phyloP scores from a whole-genome alignment of 2,797 vertebrate genomes.

The Sebastiscus tertius region DNA sequence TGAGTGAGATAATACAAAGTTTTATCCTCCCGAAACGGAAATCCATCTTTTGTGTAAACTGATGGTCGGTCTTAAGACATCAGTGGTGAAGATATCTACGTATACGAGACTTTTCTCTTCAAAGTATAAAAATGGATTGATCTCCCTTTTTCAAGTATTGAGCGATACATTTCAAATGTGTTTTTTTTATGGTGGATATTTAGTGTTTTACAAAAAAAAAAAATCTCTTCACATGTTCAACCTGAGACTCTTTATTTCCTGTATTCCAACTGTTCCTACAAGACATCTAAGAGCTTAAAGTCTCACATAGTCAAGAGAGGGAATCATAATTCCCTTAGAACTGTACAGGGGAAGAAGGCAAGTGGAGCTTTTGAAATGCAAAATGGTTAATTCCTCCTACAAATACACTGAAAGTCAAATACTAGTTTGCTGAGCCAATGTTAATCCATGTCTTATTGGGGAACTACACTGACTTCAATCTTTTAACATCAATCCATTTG shows the following conservation, averaged over 20 bases:
- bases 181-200: not conserved
- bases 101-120: not conserved
- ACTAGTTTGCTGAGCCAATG: conserved; percentile 57
- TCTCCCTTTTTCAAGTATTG: not conserved
- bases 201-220: not conserved
- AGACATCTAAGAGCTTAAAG: conserved; percentile 58
- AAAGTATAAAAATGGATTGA: not conserved
- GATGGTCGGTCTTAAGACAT: not conserved
- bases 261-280: conserved; percentile 40
- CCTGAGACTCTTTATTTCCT: conserved; percentile 45
- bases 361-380: conserved; percentile 73
- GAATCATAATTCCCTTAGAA: conserved; percentile 60
- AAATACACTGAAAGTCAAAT: conserved; percentile 63
- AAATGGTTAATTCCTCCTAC: conserved; percentile 67
- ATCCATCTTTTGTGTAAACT: not conserved
- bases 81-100: not conserved
- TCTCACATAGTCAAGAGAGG: conserved; percentile 42
- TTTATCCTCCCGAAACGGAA: not conserved
- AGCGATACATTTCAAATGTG: conserved; percentile 15
- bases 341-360: conserved; percentile 35
- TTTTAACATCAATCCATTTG: conserved; percentile 46
- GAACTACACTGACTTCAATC: conserved; percentile 56
- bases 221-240: conserved; percentile 25
- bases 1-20: conserved; percentile 4
- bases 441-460: conserved; percentile 66